Base-by-base conservation (phyloP, 2,888 invertebrate species). In the Hydropsyche betteni region DNA sequence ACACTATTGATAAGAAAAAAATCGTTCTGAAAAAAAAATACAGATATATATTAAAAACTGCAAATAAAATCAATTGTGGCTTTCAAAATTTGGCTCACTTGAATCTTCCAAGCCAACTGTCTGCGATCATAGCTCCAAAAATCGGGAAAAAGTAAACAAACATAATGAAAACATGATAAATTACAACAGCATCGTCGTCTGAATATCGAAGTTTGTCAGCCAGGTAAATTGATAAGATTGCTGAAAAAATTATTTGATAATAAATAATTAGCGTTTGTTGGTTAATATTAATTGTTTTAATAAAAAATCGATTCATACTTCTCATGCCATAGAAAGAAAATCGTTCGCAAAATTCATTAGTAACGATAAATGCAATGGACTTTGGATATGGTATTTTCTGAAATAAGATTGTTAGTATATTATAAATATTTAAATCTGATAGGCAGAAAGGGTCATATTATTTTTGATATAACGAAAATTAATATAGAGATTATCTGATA, bases 251-350 rank as follows among this genome's bases (percentile, higher is more conserved):
- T 2, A 24, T 24, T 24, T 24, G 2, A 24, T 24, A 2, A 44
- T 34, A 64, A 64, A 34, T 55, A 55, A 55, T 2, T 24, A 24
- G 1, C 1, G 24, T 24, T 24, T 24, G 1, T 6, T 6, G 5
- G 7, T 12, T 7, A 24, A 24, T 52, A 5, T 14, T 12, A n/a
- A 64, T 5, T 8, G 3, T 34, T 36, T 34, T 36, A 36, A 16
- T 8, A 4, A n/a, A 24, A 24, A 24, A 24, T 24, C 24, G 24
- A 24, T 24, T 24, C 2, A 38, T 50, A 69, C 69, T 51, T 90
- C 95, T 92, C 93, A 97, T 94, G 83, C 99, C 99, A 92, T 98
- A 99, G 85, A 91, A 99, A 77, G 94, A 95, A 86, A 98, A 99
- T 81, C 98, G 89, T 86, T 99, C 98, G 86, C 98, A 99, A 86